Conservation (phyloP, 2,888 invertebrate genomes). For the Busseola fusca region DNA sequence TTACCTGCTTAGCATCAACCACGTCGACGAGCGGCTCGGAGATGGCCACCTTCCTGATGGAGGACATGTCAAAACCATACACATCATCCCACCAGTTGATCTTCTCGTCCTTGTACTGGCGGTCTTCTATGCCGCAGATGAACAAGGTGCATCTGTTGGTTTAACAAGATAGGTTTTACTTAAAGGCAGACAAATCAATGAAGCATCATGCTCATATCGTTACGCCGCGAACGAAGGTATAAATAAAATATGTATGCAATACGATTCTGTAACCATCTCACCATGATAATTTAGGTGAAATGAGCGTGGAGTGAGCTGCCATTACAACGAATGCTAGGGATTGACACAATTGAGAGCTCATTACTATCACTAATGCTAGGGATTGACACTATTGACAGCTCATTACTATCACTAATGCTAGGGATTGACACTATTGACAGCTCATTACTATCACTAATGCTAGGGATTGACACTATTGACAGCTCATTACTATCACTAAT, state of each 20-base stretch:
- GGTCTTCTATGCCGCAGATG: constrained; percentile 97
- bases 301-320: no score
- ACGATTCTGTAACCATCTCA: no score
- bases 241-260: neutral
- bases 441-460: no score
- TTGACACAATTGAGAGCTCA: no score
- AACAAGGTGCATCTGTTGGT: constrained; percentile 94
- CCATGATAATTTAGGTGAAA: no score
- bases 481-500: no score
- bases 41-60: constrained; percentile 98
- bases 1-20: constrained; percentile 98
- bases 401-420: no score
- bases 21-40: constrained; percentile 99
- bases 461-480: no score
- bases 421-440: no score
- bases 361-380: no score
- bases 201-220: neutral
- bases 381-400: no score
- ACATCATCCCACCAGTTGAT: constrained; percentile 99
- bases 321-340: no score
- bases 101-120: constrained; percentile 99
- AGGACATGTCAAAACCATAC: constrained; percentile 99
- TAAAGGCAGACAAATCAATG: neutral
- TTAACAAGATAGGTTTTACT: neutral
- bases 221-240: neutral